Percentiles rank a stretch among this genome's conserved stretches.
Conservation (phyloP, 2,888 invertebrate species). For the Heliconius sara region DNA sequence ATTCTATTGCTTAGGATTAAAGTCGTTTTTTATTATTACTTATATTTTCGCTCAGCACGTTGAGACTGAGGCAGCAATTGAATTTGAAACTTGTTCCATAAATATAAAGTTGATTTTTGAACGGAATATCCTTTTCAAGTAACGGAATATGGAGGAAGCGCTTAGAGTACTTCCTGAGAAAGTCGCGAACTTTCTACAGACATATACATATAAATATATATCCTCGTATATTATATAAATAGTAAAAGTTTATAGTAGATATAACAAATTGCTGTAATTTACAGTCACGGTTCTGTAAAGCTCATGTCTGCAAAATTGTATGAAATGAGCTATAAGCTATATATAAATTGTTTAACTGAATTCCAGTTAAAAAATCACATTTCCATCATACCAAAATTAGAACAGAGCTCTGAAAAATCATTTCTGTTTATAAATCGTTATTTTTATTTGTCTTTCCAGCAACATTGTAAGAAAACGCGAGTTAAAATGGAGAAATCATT, state of each 20-base stretch:
- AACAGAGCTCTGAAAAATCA: not conserved
- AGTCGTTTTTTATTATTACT: constrained; percentile 31
- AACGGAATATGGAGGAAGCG: constrained; percentile 46
- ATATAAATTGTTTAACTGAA: not conserved
- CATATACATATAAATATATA: constrained; percentile 14
- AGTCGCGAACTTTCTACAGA: constrained; percentile 42
- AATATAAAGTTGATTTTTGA: constrained; percentile 9
- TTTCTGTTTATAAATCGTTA: not conserved
- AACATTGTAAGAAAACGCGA: not conserved
- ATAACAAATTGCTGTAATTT: constrained; percentile 13
- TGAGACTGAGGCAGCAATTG: not conserved
- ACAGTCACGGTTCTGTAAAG: not conserved
- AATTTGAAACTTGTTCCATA: not conserved
- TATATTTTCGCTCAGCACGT: not conserved
- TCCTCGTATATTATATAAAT: constrained; percentile 21
- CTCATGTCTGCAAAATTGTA: not conserved
- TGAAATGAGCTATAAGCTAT: not conserved
- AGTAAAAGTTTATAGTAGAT: constrained; percentile 13
- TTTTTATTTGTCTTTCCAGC: not conserved
- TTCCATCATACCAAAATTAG: not conserved
- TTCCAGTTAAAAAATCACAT: not conserved
- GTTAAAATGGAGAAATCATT: not conserved
- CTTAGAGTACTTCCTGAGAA: constrained; percentile 49
- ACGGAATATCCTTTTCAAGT: not conserved
- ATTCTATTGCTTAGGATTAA: constrained; percentile 23